Conservation (phyloP, 2,888 invertebrate genomes). For the Plagodis dolabraria region DNA sequence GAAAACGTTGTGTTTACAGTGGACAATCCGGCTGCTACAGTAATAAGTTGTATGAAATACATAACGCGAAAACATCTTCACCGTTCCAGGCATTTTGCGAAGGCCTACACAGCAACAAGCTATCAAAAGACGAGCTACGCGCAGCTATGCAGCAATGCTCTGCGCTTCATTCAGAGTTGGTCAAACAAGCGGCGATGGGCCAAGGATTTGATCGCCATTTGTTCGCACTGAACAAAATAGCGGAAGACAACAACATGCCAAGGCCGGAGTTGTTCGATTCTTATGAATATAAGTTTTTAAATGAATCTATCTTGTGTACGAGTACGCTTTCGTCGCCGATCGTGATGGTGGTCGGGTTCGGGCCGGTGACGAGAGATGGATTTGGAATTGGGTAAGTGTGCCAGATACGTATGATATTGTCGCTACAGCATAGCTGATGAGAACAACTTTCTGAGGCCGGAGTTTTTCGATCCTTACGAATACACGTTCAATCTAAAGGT, state of each 20-base stretch:
- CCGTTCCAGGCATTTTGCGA: constrained; percentile 86
- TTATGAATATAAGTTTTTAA: constrained; percentile 90
- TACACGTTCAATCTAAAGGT: too few relatives aligned
- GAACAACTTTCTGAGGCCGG: too few relatives aligned
- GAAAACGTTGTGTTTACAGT: too few relatives aligned
- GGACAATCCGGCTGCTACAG: too few relatives aligned
- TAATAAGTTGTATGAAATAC: too few relatives aligned
- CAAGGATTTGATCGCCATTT: constrained; percentile 98
- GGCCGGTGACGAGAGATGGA: constrained; percentile 95
- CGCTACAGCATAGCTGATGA: constrained; percentile 1
- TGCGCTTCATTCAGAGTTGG: constrained; percentile 90
- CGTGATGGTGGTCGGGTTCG: constrained; percentile 96
- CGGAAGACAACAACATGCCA: constrained; percentile 83
- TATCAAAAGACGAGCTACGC: constrained; percentile 86
- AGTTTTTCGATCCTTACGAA: too few relatives aligned
- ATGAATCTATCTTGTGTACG: constrained; percentile 96
- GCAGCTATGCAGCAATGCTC: constrained; percentile 92
- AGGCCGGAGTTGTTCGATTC: constrained; percentile 89
- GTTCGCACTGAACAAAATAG: constrained; percentile 92
- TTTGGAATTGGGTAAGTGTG: constrained; percentile 93
- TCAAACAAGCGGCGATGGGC: constrained; percentile 98
- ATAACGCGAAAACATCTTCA: neutral
- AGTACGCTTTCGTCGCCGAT: constrained; percentile 96
- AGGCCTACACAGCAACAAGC: constrained; percentile 80
- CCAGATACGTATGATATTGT: constrained; percentile 31